Percentiles rank a stretch among this genome's conserved stretches.
phyloP scores from a whole-genome alignment of 2,113 vertebrate genomes.

The Pampusana beccarii region DNA sequence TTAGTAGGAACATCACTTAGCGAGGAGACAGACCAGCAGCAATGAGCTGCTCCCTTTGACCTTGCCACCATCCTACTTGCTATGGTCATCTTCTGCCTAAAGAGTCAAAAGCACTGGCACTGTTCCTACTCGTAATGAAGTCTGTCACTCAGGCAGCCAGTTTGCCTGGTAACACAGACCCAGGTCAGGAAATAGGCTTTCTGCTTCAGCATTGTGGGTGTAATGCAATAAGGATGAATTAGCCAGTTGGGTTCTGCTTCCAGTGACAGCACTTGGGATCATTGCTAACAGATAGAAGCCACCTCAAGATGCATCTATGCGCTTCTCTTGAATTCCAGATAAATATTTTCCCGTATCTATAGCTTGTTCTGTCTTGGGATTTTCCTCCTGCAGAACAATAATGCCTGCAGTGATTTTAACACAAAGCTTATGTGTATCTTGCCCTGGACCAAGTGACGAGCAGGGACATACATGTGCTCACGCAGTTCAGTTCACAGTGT shows the following conservation, averaged over 20 bases:
- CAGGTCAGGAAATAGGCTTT: not conserved
- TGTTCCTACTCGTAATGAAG: not conserved
- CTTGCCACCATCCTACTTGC: not conserved
- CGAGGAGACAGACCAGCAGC: rapidly evolving
- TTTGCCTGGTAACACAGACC: not conserved
- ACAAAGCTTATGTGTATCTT: not conserved
- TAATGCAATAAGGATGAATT: not conserved
- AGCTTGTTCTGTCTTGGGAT: constrained; percentile 4
- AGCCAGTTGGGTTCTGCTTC: not conserved
- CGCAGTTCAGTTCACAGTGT: not conserved
- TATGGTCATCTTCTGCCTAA: not conserved
- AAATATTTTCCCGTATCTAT: not conserved
- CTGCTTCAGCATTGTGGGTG: not conserved
- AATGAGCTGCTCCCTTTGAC: rapidly evolving
- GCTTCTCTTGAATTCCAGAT: constrained; percentile 15
- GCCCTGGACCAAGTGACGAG: not conserved
- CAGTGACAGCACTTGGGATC: not conserved
- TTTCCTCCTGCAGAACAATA: not conserved
- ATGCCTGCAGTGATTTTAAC: not conserved
- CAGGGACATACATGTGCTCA: not conserved
- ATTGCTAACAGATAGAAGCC: constrained; percentile 4
- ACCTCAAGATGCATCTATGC: not conserved
- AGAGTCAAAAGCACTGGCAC: not conserved
- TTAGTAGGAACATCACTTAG: not conserved
- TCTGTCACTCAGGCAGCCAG: not conserved